Conservation (phyloP, 2,113 vertebrate species). For the Mola mola region DNA sequence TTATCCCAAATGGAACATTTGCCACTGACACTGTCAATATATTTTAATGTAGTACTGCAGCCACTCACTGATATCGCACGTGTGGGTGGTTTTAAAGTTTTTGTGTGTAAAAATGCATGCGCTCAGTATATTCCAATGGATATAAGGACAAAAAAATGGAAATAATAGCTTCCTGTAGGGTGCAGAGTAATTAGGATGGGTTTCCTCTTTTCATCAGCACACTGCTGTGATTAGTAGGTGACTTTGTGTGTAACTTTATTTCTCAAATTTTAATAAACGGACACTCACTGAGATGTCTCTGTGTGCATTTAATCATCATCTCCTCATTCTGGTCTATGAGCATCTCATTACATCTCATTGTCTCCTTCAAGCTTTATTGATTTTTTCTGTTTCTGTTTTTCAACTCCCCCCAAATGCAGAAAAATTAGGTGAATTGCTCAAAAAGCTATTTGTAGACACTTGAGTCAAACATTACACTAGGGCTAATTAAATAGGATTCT, state of each 20-base stretch:
- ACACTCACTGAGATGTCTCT: conserved; percentile 31
- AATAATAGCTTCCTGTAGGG: conserved; percentile 59
- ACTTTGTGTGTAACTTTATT: conserved; percentile 46
- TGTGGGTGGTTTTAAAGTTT: conserved; percentile 31
- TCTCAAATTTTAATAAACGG: conserved; percentile 42
- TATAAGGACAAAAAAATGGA: conserved; percentile 50
- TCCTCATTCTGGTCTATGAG: conserved; percentile 17
- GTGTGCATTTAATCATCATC: conserved; percentile 32
- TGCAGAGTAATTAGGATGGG: conserved; percentile 53
- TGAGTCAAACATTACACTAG: conserved; percentile 2
- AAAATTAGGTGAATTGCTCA: conserved; percentile 1
- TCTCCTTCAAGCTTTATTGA: conserved; percentile 1
- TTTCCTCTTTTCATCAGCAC: conserved; percentile 49
- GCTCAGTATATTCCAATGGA: conserved; percentile 20
- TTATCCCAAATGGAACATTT: conserved; percentile 46
- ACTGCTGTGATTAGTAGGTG: conserved; percentile 43
- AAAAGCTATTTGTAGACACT: conserved; percentile 1
- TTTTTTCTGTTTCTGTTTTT: conserved; percentile 12
- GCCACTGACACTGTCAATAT: conserved; percentile 33
- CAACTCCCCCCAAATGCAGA: conserved; percentile 3
- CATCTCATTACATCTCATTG: conserved; percentile 18
- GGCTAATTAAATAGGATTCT: conserved; percentile 14
- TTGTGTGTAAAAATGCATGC: neutral
- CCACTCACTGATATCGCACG: conserved; percentile 48
- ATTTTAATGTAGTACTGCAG: conserved; percentile 52